phyloP scores from a whole-genome alignment of 2,888 invertebrate species.

The Synanthedon vespiformis region DNA sequence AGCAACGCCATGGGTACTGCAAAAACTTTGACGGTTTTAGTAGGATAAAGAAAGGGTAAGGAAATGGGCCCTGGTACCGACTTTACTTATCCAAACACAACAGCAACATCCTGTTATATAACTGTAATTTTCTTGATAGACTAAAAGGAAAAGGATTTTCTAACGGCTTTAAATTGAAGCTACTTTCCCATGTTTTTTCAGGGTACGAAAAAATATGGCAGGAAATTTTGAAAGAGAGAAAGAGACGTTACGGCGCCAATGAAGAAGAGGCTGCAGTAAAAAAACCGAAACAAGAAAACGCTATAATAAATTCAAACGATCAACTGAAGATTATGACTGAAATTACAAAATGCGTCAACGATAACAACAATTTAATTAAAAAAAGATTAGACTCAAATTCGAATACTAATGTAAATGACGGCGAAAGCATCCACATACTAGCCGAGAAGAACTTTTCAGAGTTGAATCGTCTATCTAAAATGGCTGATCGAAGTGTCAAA shows the following conservation, averaged over 20 bases:
- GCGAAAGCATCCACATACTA: slow-evolving; percentile 42
- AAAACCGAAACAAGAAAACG: slow-evolving; percentile 12
- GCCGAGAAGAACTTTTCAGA: slow-evolving; percentile 63
- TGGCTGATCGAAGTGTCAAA: slow-evolving; percentile 59
- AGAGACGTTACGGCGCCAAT: slow-evolving; percentile 59
- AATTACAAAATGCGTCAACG: slow-evolving; percentile 53
- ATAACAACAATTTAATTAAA: slow-evolving; percentile 60
- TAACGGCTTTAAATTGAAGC: no score
- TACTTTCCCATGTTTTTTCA: slow-evolving; percentile 27
- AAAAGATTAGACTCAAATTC: slow-evolving; percentile 36
- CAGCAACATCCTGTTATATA: no score
- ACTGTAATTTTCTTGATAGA: no score
- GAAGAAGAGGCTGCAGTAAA: slow-evolving; percentile 24
- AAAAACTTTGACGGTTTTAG: no score
- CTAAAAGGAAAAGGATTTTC: no score
- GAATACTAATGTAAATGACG: slow-evolving; percentile 17
- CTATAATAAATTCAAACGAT: slow-evolving; percentile 34
- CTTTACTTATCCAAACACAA: no score
- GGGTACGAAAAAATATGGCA: slow-evolving; percentile 75
- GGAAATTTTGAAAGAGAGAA: slow-evolving; percentile 73
- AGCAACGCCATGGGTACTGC: no score
- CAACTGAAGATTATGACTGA: slow-evolving; percentile 53
- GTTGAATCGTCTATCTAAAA: slow-evolving; percentile 52
- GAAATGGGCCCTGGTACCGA: no score
- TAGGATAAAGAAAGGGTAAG: no score